Percentiles rank a stretch among this genome's conserved stretches.
These are phyloP conservation scores for Vespertilio murinus DNA, from an alignment of 2,797 vertebrate genomes.

Conservation along the genomic window DNA sequence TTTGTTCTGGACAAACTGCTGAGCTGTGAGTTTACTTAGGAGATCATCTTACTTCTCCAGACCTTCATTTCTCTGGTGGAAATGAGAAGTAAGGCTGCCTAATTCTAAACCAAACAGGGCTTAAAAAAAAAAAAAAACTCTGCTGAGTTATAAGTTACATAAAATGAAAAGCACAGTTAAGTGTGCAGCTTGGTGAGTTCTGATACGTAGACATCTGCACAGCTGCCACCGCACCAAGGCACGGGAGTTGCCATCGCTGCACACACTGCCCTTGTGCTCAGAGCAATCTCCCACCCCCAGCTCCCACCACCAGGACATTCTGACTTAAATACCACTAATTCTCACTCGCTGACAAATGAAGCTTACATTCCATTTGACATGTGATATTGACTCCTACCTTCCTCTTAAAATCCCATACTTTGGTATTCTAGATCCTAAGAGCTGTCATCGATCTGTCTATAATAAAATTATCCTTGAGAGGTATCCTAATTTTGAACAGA, in stretches of 20 bases:
- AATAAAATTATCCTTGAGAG: slow-evolving; percentile 70
- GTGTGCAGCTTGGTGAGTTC: neutral
- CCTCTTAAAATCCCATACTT: slow-evolving; percentile 12
- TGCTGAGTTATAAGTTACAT: neutral
- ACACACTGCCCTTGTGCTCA: neutral
- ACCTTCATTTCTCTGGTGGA: neutral
- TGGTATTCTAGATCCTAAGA: slow-evolving; percentile 17
- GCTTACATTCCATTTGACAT: neutral
- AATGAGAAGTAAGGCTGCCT: neutral
- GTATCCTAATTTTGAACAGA: slow-evolving; percentile 48
- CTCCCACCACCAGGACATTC: neutral
- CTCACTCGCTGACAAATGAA: slow-evolving; percentile 34
- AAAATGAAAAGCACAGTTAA: neutral
- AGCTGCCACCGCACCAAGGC: neutral
- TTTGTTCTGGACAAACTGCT: slow-evolving; percentile 32
- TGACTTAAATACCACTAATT: slow-evolving; percentile 6
- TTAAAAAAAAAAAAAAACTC: neutral
- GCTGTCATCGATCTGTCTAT: slow-evolving; percentile 43
- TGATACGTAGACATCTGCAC: neutral
- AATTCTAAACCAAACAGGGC: neutral
- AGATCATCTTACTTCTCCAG: neutral
- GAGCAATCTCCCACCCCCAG: neutral
- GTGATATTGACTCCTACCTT: neutral
- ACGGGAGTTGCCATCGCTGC: neutral
- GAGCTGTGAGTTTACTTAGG: neutral